phyloP scores from a whole-genome alignment of 2,113 vertebrate species.

The Vicugna pacos region DNA sequence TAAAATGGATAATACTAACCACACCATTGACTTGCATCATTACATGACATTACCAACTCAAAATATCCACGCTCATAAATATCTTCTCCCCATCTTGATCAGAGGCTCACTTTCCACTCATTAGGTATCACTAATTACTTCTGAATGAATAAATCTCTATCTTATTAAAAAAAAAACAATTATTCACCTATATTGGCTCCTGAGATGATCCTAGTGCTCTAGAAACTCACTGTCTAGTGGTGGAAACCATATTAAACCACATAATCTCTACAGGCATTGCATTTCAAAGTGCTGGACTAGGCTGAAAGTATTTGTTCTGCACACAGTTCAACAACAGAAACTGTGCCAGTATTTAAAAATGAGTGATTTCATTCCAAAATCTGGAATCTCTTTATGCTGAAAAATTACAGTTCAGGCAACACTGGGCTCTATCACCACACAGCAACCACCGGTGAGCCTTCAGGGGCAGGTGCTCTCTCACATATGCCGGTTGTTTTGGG shows the following conservation, averaged over 20 bases:
- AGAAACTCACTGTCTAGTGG: not conserved
- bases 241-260: not conserved
- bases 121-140: not conserved
- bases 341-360: not conserved
- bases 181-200: not conserved
- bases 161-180: not conserved
- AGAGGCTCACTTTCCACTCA: not conserved
- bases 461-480: not conserved
- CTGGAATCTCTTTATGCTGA: not conserved
- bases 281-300: not conserved
- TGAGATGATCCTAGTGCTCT: not conserved
- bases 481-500: not conserved
- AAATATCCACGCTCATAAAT: not conserved
- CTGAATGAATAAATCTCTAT: not conserved
- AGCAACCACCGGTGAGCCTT: not conserved
- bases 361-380: not conserved
- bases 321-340: not conserved
- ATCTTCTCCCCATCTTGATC: not conserved
- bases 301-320: not conserved
- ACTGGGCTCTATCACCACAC: not conserved
- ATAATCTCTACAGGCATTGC: not conserved
- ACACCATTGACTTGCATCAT: not conserved
- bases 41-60: not conserved
- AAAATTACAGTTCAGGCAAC: not conserved
- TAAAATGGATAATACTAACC: not conserved